phyloP scores from a whole-genome alignment of 2,888 invertebrate genomes.

The Acrocyrtus sp. region DNA sequence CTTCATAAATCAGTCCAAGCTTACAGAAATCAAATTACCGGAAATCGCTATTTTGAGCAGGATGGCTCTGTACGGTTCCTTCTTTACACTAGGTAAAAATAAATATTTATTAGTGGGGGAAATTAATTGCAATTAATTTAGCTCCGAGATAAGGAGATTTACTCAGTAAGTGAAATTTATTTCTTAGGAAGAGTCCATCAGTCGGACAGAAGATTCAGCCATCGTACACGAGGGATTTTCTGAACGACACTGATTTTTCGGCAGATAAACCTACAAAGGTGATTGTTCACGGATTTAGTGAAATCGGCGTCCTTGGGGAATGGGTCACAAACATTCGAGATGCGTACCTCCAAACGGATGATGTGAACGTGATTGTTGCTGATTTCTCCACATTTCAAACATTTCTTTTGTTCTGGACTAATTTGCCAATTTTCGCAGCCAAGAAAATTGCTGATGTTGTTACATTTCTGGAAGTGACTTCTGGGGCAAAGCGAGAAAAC shows the following conservation, averaged over 20 bases:
- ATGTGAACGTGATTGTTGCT: conserved; percentile 58
- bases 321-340: conserved; percentile 55
- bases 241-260: conserved; percentile 46
- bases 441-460: conserved; percentile 52
- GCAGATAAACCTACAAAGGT: conserved; percentile 54
- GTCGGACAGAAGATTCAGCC: conserved; percentile 41
- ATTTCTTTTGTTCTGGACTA: conserved; percentile 46
- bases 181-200: conserved; percentile 45
- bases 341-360: conserved; percentile 48
- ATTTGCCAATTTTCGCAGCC: conserved; percentile 41
- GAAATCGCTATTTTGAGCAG: conserved; percentile 31
- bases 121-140: background rate
- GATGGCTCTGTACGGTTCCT: conserved; percentile 11
- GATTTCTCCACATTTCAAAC: conserved; percentile 55
- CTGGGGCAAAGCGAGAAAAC: conserved; percentile 29
- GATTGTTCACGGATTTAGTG: conserved; percentile 60
- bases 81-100: conserved; percentile 13
- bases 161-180: background rate
- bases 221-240: conserved; percentile 10
- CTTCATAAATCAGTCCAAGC: conserved; percentile 13
- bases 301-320: conserved; percentile 54
- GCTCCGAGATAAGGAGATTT: background rate
- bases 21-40: conserved; percentile 16
- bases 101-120: background rate
- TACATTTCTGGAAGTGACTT: conserved; percentile 47